Evolutionary conservation across 2,797 vertebrate genomes (phyloP).

Genomic region (Poeciliopsis gracilis): DNA sequence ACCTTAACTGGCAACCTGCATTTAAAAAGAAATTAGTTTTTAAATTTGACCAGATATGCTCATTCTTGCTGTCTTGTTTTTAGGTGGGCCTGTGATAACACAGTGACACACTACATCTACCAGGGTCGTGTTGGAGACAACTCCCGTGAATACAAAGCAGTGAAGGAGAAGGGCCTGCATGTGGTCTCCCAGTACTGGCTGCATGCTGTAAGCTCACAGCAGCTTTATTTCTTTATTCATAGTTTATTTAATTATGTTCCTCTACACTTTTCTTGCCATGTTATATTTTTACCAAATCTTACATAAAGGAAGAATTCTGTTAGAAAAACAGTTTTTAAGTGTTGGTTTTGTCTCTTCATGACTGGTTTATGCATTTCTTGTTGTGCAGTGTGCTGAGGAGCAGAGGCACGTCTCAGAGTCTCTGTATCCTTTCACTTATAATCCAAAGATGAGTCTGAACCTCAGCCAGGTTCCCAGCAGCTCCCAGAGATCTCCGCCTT

Average conservation of each 20-base stretch:
- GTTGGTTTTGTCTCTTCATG: not conserved
- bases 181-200: slow-evolving; percentile 97
- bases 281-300: not conserved
- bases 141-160: slow-evolving; percentile 91
- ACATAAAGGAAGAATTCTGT: not conserved
- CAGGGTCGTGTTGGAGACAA: slow-evolving; percentile 93
- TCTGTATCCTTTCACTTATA: slow-evolving; percentile 95
- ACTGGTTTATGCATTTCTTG: not conserved
- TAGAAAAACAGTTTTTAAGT: not conserved
- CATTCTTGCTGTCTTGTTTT: not conserved
- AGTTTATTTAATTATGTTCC: not conserved
- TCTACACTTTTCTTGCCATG: not conserved
- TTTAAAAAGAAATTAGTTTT: not conserved
- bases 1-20: not conserved
- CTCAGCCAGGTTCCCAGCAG: slow-evolving; percentile 87
- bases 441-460: slow-evolving; percentile 97
- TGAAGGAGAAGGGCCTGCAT: slow-evolving; percentile 90
- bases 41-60: not conserved
- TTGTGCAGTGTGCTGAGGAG: slow-evolving; percentile 88
- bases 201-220: slow-evolving; percentile 83
- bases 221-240: not conserved
- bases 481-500: slow-evolving; percentile 75
- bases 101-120: slow-evolving; percentile 97
- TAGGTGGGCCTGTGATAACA: slow-evolving; percentile 96
- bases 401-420: slow-evolving; percentile 88